phyloP scores from a whole-genome alignment of 2,113 vertebrate species.

The Scopus umbretta region DNA sequence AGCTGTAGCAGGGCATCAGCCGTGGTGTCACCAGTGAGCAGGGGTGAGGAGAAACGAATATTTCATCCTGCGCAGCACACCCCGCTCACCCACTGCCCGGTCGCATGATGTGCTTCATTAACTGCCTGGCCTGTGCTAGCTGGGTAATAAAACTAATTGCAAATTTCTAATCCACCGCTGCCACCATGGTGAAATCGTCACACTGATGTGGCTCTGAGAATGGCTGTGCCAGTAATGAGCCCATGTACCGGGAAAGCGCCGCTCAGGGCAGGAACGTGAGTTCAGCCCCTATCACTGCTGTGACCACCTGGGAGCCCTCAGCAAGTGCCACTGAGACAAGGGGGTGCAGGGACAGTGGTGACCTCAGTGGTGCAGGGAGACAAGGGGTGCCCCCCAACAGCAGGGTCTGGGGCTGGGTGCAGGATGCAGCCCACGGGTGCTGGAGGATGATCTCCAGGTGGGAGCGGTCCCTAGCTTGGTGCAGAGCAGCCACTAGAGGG shows the following conservation, averaged over 20 bases:
- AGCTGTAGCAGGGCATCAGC: neutral
- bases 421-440: neutral
- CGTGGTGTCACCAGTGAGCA: neutral
- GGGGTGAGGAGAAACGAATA: neutral
- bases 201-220: neutral
- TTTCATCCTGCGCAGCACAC: neutral
- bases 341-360: accelerated
- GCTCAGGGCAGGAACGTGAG: neutral
- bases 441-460: neutral
- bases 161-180: neutral
- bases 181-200: neutral
- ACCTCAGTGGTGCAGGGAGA: neutral
- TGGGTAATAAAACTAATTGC: conserved; percentile 46
- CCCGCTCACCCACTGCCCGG: neutral
- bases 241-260: accelerated
- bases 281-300: neutral
- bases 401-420: neutral
- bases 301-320: neutral
- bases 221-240: neutral
- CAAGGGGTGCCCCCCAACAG: accelerated
- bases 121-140: neutral
- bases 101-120: conserved; percentile 28
- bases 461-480: neutral
- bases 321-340: neutral
- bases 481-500: conserved; percentile 56